Conservation (phyloP, 2,888 invertebrate genomes). For the Nipponacmea schrenckii region DNA sequence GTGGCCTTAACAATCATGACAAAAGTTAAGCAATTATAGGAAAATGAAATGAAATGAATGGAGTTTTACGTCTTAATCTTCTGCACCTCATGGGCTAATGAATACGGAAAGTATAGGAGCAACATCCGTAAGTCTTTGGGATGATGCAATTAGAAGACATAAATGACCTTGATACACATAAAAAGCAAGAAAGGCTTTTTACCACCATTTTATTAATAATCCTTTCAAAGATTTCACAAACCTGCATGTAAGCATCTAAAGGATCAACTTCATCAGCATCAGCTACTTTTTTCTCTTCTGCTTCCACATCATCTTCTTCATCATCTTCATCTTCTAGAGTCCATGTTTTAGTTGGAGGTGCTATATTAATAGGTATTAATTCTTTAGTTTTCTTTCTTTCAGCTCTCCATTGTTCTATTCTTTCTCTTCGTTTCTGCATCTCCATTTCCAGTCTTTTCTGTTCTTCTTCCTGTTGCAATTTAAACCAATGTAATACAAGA, state of each 20-base stretch:
- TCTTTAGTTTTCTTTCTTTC: conserved; percentile 90
- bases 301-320: conserved; percentile 75
- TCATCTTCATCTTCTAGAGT: conserved; percentile 96
- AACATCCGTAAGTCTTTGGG: too few species aligned
- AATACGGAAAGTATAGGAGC: too few species aligned
- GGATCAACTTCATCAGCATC: conserved; percentile 76
- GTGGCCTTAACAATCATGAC: too few species aligned
- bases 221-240: too few species aligned
- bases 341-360: conserved; percentile 80
- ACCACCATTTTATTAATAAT: too few species aligned
- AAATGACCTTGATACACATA: too few species aligned
- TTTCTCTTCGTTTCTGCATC: conserved; percentile 94
- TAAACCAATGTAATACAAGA: not conserved
- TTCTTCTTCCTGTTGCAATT: conserved; percentile 60
- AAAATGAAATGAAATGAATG: too few species aligned
- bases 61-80: too few species aligned
- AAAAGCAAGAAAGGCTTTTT: too few species aligned
- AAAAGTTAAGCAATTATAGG: too few species aligned
- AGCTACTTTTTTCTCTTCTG: conserved; percentile 56
- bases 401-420: conserved; percentile 95
- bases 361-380: conserved; percentile 72
- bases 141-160: too few species aligned
- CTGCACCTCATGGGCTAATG: too few species aligned
- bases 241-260: conserved; percentile 97
- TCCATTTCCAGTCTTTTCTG: conserved; percentile 80